phyloP scores from a whole-genome alignment of 2,888 invertebrate species.

The Venusia cambrica region DNA sequence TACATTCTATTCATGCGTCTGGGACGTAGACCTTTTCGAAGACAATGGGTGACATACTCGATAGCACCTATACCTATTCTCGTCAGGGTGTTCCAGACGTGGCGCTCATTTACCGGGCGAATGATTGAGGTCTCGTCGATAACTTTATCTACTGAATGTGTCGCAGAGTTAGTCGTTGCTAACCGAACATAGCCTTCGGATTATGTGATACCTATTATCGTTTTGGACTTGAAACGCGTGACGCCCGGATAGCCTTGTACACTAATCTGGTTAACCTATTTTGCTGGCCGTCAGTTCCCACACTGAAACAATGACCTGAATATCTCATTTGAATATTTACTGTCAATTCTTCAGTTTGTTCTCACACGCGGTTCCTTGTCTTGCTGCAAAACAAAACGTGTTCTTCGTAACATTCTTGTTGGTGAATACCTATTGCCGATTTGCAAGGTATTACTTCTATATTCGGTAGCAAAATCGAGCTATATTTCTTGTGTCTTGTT shows the following conservation, averaged over 20 bases:
- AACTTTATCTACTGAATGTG: constrained; percentile 3
- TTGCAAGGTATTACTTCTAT: too few species aligned
- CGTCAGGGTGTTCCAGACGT: neutral
- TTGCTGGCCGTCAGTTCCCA: constrained; percentile 22
- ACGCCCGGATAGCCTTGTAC: constrained; percentile 25
- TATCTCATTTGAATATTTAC: constrained; percentile 24
- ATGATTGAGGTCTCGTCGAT: constrained; percentile 3
- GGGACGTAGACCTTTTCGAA: too few species aligned
- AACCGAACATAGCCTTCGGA: constrained; percentile 11
- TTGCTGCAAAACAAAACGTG: neutral
- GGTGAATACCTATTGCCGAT: too few species aligned
- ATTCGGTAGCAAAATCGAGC: too few species aligned
- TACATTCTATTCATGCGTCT: too few species aligned
- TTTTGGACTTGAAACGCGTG: constrained; percentile 7
- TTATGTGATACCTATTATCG: constrained; percentile 9
- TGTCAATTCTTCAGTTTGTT: constrained; percentile 25
- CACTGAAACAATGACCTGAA: constrained; percentile 20
- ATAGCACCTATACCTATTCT: constrained; percentile 1
- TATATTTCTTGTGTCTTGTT: too few species aligned
- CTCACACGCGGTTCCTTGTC: constrained; percentile 19
- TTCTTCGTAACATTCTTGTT: constrained; percentile 2
- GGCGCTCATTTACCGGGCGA: neutral
- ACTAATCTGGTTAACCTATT: constrained; percentile 31
- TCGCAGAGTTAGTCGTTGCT: too few species aligned
- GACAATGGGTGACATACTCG: constrained; percentile 7